These are phyloP conservation scores for Limnodromus scolopaceus DNA, from an alignment of 2,797 vertebrate genomes.

Conservation along the genomic window DNA sequence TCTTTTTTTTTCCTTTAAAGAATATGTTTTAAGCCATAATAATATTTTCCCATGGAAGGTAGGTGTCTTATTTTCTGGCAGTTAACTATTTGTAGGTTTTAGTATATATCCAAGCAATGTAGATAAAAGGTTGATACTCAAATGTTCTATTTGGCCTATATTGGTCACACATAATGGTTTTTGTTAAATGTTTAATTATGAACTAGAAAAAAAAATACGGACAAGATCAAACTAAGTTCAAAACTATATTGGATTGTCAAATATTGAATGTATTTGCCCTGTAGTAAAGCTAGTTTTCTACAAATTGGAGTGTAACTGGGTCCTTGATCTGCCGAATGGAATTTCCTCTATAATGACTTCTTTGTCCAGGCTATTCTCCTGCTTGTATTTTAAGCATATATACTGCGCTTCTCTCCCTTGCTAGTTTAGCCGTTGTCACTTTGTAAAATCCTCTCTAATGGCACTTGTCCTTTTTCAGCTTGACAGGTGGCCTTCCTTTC, in stretches of 20 bases:
- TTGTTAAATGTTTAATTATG: neutral
- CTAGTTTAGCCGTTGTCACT: constrained; percentile 38
- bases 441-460: constrained; percentile 27
- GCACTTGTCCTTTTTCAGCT: constrained; percentile 38
- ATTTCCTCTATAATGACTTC: neutral
- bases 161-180: neutral
- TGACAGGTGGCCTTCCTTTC: constrained; percentile 43
- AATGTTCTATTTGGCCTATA: neutral
- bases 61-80: neutral
- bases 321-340: constrained; percentile 1
- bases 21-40: neutral
- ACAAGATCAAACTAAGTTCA: neutral
- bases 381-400: constrained; percentile 11
- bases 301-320: neutral
- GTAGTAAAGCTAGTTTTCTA: neutral
- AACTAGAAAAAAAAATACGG: neutral
- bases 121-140: neutral
- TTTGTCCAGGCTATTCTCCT: neutral
- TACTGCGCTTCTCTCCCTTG: neutral
- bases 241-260: neutral
- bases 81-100: neutral
- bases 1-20: neutral
- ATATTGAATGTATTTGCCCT: neutral
- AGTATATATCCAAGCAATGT: neutral
- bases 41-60: neutral